Evolutionary conservation across 2,113 vertebrate species (phyloP).

Genomic region (Ia io): DNA sequence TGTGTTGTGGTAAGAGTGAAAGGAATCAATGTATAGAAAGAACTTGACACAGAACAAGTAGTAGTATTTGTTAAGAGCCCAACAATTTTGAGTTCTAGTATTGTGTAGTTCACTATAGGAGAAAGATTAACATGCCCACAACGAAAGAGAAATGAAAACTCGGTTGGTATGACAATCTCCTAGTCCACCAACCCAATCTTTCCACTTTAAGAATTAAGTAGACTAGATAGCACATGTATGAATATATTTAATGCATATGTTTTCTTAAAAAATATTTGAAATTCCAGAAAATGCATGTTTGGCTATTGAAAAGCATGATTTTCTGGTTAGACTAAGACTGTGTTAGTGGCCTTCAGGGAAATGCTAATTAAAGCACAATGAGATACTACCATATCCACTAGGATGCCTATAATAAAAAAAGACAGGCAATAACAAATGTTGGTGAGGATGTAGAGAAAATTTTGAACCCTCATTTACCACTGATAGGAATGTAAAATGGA

Average conservation of each 20-base stretch:
- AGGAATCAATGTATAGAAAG: not conserved
- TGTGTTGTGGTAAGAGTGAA: not conserved
- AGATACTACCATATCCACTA: not conserved
- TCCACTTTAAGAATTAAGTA: constrained; percentile 29
- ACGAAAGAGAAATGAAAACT: not conserved
- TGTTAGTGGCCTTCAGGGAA: not conserved
- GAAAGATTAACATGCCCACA: not conserved
- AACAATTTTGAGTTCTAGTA: not conserved
- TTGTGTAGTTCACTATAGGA: not conserved
- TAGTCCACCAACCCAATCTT: not conserved
- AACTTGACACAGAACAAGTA: not conserved
- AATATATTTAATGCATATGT: not conserved
- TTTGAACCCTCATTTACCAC: not conserved
- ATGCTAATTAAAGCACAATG: not conserved
- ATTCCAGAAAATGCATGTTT: not conserved
- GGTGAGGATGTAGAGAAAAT: not conserved
- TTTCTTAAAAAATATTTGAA: not conserved
- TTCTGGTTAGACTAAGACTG: not conserved
- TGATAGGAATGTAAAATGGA: not conserved
- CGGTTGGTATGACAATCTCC: not conserved
- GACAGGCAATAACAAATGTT: not conserved
- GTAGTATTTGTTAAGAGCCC: not conserved
- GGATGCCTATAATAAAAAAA: not conserved
- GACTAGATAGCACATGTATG: not conserved
- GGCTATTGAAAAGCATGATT: not conserved